Conservation (phyloP, 1,140 invertebrate species). For the Drosophila truncata region DNA sequence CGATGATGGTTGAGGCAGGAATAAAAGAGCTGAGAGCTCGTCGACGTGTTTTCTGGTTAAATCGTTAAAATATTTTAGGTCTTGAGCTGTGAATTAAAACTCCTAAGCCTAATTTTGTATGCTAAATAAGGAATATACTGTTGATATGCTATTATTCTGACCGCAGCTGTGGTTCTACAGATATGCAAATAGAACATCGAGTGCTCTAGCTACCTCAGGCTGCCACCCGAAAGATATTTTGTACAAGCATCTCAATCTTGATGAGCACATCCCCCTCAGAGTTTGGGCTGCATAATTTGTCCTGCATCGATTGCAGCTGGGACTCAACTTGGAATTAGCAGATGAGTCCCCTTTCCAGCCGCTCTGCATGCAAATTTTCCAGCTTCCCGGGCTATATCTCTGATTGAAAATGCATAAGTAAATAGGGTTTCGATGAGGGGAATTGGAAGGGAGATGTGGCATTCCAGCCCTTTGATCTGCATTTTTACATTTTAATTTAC, state of each 20-base stretch:
- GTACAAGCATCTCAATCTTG: slow-evolving; percentile 13
- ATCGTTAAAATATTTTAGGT: neutral
- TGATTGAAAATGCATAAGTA: slow-evolving; percentile 34
- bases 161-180: neutral
- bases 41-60: slow-evolving; percentile 2
- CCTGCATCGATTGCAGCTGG: slow-evolving; percentile 43
- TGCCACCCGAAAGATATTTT: slow-evolving; percentile 12
- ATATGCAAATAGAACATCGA: slow-evolving; percentile 55
- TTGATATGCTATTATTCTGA: slow-evolving; percentile 1
- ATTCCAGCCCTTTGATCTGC: slow-evolving; percentile 25
- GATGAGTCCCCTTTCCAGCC: slow-evolving; percentile 24
- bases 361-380: slow-evolving; percentile 33
- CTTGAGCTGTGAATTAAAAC: neutral
- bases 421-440: neutral
- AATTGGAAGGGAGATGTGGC: slow-evolving; percentile 13
- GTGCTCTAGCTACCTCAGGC: slow-evolving; percentile 17
- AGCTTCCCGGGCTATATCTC: neutral
- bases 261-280: slow-evolving; percentile 4
- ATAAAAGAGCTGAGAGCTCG: neutral
- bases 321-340: slow-evolving; percentile 27
- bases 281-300: slow-evolving; percentile 30
- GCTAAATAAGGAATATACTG: neutral
- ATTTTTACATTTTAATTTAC: slow-evolving; percentile 26
- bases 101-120: neutral
- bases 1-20: neutral